These are phyloP conservation scores for Panopea generosa DNA, from an alignment of 2,888 invertebrate species.

Conservation along the genomic window DNA sequence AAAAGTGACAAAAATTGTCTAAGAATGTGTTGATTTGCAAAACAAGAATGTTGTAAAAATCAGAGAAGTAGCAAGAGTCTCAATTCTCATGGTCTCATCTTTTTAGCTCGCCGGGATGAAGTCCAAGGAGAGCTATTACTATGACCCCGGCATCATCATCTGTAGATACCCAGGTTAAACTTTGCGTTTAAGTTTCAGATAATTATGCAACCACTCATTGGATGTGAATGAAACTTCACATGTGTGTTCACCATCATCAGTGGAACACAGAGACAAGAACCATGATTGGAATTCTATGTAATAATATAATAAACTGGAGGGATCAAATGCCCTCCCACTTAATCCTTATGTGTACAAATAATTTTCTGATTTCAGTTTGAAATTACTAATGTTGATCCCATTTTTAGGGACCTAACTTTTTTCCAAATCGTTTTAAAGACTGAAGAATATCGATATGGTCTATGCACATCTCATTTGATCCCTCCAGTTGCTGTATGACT, in stretches of 20 bases:
- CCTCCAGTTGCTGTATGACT: conserved; percentile 31
- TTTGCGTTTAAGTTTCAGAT: too few species aligned
- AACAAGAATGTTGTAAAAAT: background rate
- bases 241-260: too few species aligned
- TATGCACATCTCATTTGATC: conserved; percentile 33
- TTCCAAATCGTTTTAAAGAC: conserved; percentile 5
- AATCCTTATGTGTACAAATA: background rate
- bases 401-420: conserved; percentile 1
- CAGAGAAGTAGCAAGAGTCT: background rate
- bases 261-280: too few species aligned
- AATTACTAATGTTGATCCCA: background rate
- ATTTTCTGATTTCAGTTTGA: background rate
- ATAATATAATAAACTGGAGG: conserved; percentile 27
- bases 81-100: background rate
- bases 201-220: too few species aligned
- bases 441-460: conserved; percentile 10
- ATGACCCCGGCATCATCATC: too few species aligned
- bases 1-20: background rate
- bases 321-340: conserved; percentile 20
- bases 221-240: too few species aligned
- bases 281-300: conserved; percentile 38
- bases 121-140: too few species aligned
- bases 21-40: background rate
- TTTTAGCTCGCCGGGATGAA: too few species aligned
- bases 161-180: too few species aligned